These are phyloP conservation scores for Danaus melanippus DNA, from an alignment of 1,140 invertebrate species.

Conservation along the genomic window DNA sequence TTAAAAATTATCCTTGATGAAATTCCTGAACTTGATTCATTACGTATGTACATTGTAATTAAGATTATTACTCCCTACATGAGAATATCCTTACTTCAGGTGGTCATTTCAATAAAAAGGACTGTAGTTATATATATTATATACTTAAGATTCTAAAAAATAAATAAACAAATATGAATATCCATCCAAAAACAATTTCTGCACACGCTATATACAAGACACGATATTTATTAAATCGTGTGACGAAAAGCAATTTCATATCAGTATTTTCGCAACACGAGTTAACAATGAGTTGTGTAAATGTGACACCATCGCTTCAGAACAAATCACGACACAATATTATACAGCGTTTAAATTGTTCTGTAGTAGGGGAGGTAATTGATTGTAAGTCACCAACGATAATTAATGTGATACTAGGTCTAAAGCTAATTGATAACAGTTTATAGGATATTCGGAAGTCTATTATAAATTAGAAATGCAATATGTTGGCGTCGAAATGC, in stretches of 20 bases:
- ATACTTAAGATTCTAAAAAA: not conserved
- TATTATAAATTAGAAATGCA: conserved; percentile 6
- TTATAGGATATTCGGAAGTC: not conserved
- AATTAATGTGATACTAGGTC: not conserved
- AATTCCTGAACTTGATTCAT: no score
- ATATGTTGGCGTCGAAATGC: conserved; percentile 29
- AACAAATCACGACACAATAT: conserved; percentile 29
- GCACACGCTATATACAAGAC: conserved; percentile 5
- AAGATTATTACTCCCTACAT: no score
- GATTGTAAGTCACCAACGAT: conserved; percentile 5
- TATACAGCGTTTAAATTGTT: conserved; percentile 11
- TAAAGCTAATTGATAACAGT: not conserved
- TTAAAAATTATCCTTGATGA: no score
- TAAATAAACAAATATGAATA: not conserved
- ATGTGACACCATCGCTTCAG: conserved; percentile 32
- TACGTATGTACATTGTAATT: no score
- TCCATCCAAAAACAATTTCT: conserved; percentile 1
- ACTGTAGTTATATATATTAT: no score
- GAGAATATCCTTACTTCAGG: no score
- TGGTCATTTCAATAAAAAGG: no score
- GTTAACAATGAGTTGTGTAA: conserved; percentile 58
- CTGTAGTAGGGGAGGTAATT: conserved; percentile 12
- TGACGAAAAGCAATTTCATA: conserved; percentile 57
- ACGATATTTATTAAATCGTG: conserved; percentile 29
- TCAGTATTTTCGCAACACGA: conserved; percentile 47